phyloP scores from a whole-genome alignment of 2,113 vertebrate genomes.

The Uria aalge region DNA sequence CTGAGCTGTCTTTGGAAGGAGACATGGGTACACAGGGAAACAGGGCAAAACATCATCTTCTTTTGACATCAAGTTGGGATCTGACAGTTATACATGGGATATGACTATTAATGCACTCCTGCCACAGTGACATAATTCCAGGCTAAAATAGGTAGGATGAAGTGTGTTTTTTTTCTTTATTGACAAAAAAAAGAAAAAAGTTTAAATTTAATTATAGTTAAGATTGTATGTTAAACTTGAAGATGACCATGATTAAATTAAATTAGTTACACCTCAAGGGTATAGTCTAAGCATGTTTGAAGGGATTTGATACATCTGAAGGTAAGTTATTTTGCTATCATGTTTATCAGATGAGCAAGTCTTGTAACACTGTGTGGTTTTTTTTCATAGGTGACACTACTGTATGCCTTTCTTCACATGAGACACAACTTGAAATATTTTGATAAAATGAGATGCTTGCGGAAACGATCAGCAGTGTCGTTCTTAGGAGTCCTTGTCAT shows the following conservation, averaged over 20 bases:
- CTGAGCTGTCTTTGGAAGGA: neutral
- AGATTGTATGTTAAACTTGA: neutral
- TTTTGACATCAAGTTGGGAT: neutral
- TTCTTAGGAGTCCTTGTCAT: slow-evolving; percentile 92
- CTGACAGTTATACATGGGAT: neutral
- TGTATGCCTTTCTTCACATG: slow-evolving; percentile 68
- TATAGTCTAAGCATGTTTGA: neutral
- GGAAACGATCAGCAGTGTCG: slow-evolving; percentile 93
- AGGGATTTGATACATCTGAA: neutral
- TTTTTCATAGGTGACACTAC: slow-evolving; percentile 51
- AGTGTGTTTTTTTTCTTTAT: neutral
- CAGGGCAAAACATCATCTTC: neutral
- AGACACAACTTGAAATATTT: slow-evolving; percentile 85
- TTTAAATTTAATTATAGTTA: neutral
- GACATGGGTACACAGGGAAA: fast-evolving
- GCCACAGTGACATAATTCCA: neutral
- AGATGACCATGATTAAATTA: neutral
- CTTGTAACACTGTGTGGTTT: slow-evolving; percentile 4
- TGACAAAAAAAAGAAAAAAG: neutral
- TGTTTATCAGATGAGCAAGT: neutral
- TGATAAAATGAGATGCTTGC: slow-evolving; percentile 97
- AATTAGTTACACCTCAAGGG: neutral
- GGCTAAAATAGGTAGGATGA: neutral
- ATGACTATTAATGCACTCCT: neutral
- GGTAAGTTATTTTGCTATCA: neutral